These are phyloP conservation scores for Cuculus canorus DNA, from an alignment of 2,797 vertebrate genomes.

Conservation along the genomic window DNA sequence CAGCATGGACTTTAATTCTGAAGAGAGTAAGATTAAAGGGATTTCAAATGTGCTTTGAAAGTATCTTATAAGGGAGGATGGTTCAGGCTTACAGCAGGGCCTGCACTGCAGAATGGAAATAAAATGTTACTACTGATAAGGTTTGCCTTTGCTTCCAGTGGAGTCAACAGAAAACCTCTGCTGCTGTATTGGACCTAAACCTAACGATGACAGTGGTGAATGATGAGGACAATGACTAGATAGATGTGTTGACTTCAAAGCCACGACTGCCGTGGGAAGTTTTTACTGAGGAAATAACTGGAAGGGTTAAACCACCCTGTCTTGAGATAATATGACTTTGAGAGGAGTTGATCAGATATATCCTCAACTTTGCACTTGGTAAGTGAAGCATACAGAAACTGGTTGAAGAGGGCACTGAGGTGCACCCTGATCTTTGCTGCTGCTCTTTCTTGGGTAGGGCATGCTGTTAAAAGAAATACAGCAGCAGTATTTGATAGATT, in stretches of 20 bases:
- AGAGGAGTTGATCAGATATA: not conserved
- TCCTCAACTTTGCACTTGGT: not conserved
- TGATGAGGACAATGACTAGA: not conserved
- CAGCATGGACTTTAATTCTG: constrained; percentile 4
- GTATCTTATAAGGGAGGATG: not conserved
- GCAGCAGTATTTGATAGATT: not conserved
- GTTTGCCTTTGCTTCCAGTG: not conserved
- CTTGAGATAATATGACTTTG: not conserved
- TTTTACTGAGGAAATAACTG: not conserved
- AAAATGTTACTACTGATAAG: not conserved
- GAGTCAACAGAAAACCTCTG: not conserved
- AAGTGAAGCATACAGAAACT: not conserved
- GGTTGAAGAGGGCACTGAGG: not conserved
- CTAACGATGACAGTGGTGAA: not conserved
- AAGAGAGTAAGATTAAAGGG: constrained; percentile 45
- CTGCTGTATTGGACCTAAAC: not conserved
- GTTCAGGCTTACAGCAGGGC: not conserved
- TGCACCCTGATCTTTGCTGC: not conserved
- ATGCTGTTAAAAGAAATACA: not conserved
- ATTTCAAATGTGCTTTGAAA: constrained; percentile 45
- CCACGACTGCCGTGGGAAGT: not conserved
- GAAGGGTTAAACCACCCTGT: not conserved
- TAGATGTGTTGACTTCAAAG: not conserved
- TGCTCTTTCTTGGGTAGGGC: not conserved
- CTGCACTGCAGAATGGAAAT: not conserved